These are phyloP conservation scores for Phoxinus dragarum DNA, from an alignment of 2,797 vertebrate species.

Conservation along the genomic window DNA sequence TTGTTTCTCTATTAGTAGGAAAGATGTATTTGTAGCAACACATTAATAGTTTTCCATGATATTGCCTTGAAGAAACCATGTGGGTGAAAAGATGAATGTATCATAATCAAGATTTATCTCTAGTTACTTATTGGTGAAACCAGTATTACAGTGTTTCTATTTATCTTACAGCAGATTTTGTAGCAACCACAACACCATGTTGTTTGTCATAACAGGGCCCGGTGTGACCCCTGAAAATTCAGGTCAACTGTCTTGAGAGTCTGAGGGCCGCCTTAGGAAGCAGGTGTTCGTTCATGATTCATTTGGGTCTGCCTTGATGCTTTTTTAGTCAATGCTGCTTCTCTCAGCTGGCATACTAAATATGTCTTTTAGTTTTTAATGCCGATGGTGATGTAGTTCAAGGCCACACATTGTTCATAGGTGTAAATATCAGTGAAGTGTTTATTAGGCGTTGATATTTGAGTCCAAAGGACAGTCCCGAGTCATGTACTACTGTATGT, in stretches of 20 bases:
- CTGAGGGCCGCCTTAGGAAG: not conserved
- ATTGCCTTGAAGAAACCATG: not conserved
- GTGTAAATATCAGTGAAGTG: not conserved
- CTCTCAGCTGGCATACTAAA: not conserved
- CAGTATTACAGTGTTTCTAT: not conserved
- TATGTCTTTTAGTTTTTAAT: not conserved
- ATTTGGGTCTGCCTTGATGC: not conserved
- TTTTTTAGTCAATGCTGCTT: not conserved
- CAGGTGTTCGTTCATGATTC: slow-evolving; percentile 4
- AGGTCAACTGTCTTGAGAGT: slow-evolving; percentile 25
- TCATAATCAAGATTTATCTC: not conserved
- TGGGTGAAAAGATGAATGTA: not conserved
- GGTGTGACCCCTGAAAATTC: slow-evolving; percentile 9
- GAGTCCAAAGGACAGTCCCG: slow-evolving; percentile 9
- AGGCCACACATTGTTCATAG: not conserved
- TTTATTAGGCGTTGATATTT: slow-evolving; percentile 8
- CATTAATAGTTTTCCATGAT: not conserved
- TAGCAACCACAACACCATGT: not conserved
- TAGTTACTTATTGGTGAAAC: not conserved
- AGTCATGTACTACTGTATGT: not conserved
- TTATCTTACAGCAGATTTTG: not conserved
- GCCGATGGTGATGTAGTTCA: not conserved
- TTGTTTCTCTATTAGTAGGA: not conserved
- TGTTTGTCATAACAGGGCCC: slow-evolving; percentile 18
- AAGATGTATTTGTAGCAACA: not conserved